phyloP scores from a whole-genome alignment of 2,797 vertebrate species.

The Calcarius lapponicus region DNA sequence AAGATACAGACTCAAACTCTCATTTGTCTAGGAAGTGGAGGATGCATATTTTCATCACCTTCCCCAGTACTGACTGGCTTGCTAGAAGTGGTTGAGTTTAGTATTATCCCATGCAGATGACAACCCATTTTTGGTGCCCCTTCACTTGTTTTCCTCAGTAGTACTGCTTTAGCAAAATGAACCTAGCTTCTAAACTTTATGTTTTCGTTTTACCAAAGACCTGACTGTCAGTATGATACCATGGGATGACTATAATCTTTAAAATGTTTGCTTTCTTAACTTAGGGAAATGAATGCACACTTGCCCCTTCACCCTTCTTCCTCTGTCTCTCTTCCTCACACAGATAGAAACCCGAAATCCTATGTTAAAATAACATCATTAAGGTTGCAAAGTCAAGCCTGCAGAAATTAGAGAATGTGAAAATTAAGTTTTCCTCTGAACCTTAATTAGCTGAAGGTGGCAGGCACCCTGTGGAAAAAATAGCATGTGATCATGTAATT shows the following conservation, averaged over 20 bases:
- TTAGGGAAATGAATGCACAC: neutral
- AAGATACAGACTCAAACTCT: neutral
- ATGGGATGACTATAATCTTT: neutral
- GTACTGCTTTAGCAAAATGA: neutral
- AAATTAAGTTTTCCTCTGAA: constrained; percentile 66
- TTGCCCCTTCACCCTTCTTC: neutral
- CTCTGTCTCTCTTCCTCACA: neutral
- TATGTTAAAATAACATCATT: constrained; percentile 24
- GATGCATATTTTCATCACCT: neutral
- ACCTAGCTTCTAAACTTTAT: neutral
- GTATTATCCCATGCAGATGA: neutral
- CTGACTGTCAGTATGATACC: neutral
- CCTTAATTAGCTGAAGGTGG: constrained; percentile 64
- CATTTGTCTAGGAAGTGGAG: neutral
- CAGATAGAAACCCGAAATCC: neutral
- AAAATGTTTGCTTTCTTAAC: neutral
- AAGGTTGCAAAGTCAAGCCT: constrained; percentile 48
- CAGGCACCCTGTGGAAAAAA: constrained; percentile 53
- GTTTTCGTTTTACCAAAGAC: neutral
- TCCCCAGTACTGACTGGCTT: neutral
- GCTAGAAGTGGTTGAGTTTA: neutral
- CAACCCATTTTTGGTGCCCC: neutral
- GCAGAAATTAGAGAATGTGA: constrained; percentile 49
- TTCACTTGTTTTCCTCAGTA: neutral
- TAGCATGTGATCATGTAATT: constrained; percentile 64